A percentile compares a stretch with the other conserved stretches of the same genome.
These are phyloP conservation scores for Leptinotarsa peninsularis DNA, from an alignment of 2,888 invertebrate genomes.

Conservation along the genomic window DNA sequence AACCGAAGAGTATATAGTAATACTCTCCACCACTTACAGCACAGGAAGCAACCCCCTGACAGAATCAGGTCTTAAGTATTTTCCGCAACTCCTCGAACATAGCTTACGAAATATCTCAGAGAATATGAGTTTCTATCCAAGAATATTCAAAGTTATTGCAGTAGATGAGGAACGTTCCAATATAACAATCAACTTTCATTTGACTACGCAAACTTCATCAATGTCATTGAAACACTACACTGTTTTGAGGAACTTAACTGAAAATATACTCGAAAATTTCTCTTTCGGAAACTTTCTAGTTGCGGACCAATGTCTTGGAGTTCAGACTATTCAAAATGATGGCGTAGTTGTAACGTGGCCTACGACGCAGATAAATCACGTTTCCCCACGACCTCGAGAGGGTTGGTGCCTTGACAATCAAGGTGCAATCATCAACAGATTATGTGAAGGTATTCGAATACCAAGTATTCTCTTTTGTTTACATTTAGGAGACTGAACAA, in stretches of 20 bases:
- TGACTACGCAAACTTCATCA: slow-evolving; percentile 29
- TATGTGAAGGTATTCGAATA: slow-evolving; percentile 66
- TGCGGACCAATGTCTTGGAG: slow-evolving; percentile 44
- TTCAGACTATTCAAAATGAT: slow-evolving; percentile 17
- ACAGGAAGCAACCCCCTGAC: slow-evolving; percentile 46
- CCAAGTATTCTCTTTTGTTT: background rate
- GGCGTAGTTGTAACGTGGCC: slow-evolving; percentile 48
- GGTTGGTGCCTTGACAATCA: slow-evolving; percentile 68
- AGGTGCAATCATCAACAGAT: slow-evolving; percentile 70
- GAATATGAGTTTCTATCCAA: slow-evolving; percentile 39
- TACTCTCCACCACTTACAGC: slow-evolving; percentile 43
- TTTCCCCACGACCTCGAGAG: slow-evolving; percentile 36
- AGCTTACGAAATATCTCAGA: slow-evolving; percentile 11
- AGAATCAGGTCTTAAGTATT: slow-evolving; percentile 37
- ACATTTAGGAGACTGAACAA: too few species aligned
- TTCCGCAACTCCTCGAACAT: slow-evolving; percentile 36
- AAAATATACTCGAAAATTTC: slow-evolving; percentile 16
- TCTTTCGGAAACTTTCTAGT: slow-evolving; percentile 38
- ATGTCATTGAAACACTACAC: background rate
- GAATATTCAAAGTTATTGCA: slow-evolving; percentile 50
- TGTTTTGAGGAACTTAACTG: background rate
- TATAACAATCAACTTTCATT: slow-evolving; percentile 51
- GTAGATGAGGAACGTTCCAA: slow-evolving; percentile 45
- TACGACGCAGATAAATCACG: slow-evolving; percentile 27
- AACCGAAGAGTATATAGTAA: slow-evolving; percentile 49